These are phyloP conservation scores for Triplophysa yarkandensis DNA, from an alignment of 2,797 vertebrate species.

Conservation along the genomic window DNA sequence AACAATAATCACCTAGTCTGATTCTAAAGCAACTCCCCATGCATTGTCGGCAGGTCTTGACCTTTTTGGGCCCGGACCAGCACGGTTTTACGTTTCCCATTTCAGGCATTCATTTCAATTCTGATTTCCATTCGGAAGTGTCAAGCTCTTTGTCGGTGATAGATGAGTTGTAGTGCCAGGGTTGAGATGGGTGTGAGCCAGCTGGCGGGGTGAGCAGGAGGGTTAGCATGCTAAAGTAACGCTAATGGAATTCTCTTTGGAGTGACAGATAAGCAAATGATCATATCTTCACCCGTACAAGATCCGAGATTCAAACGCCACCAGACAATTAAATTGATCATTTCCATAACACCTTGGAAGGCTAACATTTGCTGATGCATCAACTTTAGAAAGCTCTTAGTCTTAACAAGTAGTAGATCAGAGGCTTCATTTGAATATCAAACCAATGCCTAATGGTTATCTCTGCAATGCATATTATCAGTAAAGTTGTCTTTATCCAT, in stretches of 20 bases:
- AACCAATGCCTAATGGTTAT: neutral
- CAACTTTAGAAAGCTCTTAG: conserved; percentile 5
- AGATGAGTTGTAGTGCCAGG: conserved; percentile 41
- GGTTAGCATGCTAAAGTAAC: conserved; percentile 57
- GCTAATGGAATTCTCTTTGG: conserved; percentile 58
- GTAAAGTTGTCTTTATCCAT: conserved; percentile 29
- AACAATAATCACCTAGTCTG: no score
- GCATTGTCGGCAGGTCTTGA: neutral
- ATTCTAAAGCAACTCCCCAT: neutral
- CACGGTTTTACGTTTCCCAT: neutral
- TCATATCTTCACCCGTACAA: conserved; percentile 59
- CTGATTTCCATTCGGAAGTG: conserved; percentile 31
- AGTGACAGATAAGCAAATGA: conserved; percentile 64
- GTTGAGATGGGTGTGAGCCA: conserved; percentile 25
- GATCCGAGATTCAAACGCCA: conserved; percentile 4
- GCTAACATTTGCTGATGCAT: conserved; percentile 3
- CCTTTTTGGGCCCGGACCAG: neutral
- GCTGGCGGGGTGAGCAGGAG: conserved; percentile 51
- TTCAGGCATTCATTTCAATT: conserved; percentile 21
- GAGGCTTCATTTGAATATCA: conserved; percentile 12
- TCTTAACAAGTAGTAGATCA: conserved; percentile 7
- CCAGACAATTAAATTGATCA: conserved; percentile 17
- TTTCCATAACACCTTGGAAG: conserved; percentile 6
- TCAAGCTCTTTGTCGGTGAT: conserved; percentile 34
- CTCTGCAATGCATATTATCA: conserved; percentile 2